Percentiles rank a stretch among this genome's conserved stretches.
phyloP scores from a whole-genome alignment of 1,140 invertebrate genomes.

The Tribolium castaneum region DNA sequence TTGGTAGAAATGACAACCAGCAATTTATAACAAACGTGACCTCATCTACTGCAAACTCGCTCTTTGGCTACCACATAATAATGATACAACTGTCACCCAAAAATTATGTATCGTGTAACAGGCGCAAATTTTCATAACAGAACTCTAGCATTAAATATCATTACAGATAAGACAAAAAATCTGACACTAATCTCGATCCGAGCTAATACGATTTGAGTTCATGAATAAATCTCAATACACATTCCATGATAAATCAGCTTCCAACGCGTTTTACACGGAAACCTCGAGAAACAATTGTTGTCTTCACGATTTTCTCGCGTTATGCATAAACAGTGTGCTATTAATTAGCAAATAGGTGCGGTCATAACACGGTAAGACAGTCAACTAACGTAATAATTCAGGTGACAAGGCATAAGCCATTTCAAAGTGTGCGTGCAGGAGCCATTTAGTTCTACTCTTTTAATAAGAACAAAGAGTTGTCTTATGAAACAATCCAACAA shows the following conservation, averaged over 20 bases:
- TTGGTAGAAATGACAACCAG: no score
- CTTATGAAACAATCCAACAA: neutral
- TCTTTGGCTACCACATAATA: neutral
- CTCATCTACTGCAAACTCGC: neutral
- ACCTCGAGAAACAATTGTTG: neutral
- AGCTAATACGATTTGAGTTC: neutral
- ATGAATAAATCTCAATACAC: neutral
- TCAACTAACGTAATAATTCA: constrained; percentile 9
- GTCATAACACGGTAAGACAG: neutral
- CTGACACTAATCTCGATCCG: neutral
- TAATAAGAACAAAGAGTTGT: constrained; percentile 10
- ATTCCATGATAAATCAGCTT: neutral
- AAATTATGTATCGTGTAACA: neutral
- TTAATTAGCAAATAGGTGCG: constrained; percentile 23
- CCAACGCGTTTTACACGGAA: neutral
- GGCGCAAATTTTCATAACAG: neutral
- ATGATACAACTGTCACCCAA: neutral
- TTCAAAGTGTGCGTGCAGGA: constrained; percentile 1
- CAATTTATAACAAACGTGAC: no score
- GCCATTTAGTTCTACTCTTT: constrained; percentile 17
- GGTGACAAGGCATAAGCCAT: constrained; percentile 18
- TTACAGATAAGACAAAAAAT: neutral
- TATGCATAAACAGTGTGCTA: neutral
- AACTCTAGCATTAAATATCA: neutral
- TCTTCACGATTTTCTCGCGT: constrained; percentile 1